phyloP scores from a whole-genome alignment of 2,888 invertebrate genomes.

The Parnassius mnemosyne region DNA sequence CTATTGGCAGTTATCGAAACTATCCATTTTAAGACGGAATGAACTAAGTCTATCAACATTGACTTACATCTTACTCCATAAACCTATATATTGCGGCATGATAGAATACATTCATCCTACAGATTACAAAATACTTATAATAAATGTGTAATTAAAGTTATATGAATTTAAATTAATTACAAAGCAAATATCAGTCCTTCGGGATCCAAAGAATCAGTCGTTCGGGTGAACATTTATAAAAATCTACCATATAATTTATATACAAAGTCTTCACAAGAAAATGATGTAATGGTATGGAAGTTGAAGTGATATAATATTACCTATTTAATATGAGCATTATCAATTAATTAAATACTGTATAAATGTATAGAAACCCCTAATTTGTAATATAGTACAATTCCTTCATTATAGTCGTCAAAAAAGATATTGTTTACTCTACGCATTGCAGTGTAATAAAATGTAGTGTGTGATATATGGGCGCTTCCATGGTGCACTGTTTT shows the following conservation, averaged over 20 bases:
- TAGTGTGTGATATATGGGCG: background rate
- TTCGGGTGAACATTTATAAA: background rate
- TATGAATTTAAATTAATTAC: background rate
- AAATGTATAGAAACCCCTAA: conserved; percentile 45
- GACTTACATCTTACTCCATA: conserved; percentile 10
- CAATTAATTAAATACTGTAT: conserved; percentile 30
- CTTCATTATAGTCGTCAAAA: conserved; percentile 38
- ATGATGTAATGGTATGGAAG: conserved; percentile 32
- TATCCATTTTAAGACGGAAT: conserved; percentile 23
- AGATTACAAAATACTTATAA: no score
- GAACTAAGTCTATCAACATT: conserved; percentile 15
- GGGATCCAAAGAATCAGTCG: background rate
- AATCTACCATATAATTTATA: background rate
- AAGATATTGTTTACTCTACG: background rate
- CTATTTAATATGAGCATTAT: conserved; percentile 35
- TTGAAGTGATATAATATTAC: conserved; percentile 36
- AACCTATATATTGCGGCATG: conserved; percentile 24
- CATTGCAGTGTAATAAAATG: background rate
- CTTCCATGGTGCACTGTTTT: no score
- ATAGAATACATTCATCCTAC: no score
- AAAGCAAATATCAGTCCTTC: background rate
- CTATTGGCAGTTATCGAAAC: conserved; percentile 17
- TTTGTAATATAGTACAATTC: conserved; percentile 48
- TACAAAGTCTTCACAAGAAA: background rate
- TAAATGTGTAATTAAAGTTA: background rate